Evolutionary conservation across 1,140 invertebrate genomes (phyloP).

Genomic region (Pseudomyrmex gracilis): DNA sequence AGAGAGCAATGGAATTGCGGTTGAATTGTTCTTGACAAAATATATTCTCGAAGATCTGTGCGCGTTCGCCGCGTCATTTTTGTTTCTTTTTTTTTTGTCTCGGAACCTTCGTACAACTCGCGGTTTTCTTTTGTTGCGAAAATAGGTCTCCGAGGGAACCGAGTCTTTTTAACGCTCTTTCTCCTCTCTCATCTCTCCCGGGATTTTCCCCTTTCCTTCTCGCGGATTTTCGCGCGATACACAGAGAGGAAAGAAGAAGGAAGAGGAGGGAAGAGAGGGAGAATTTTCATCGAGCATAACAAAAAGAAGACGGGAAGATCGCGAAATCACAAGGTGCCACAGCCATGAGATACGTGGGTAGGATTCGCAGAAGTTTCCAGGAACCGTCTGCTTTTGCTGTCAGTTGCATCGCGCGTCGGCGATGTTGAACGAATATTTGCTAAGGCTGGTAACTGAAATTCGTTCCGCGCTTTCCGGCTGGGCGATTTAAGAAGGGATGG

Average conservation of each 20-base stretch:
- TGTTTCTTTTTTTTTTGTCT: too few species aligned
- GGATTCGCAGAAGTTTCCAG: conserved; percentile 59
- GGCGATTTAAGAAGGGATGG: conserved; percentile 63
- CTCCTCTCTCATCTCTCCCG: neutral
- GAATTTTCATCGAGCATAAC: conserved; percentile 63
- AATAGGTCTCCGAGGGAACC: conserved; percentile 8
- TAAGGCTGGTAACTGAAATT: conserved; percentile 72
- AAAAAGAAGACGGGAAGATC: conserved; percentile 62
- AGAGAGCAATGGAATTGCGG: conserved; percentile 37
- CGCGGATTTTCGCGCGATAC: conserved; percentile 12
- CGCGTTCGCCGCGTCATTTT: neutral
- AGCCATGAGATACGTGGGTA: conserved; percentile 68
- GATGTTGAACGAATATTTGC: conserved; percentile 73
- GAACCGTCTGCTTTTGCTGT: conserved; percentile 63
- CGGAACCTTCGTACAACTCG: neutral
- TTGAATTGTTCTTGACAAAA: conserved; percentile 15
- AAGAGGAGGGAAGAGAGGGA: neutral
- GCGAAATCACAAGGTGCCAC: conserved; percentile 72
- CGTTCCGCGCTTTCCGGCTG: conserved; percentile 58
- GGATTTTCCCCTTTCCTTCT: neutral
- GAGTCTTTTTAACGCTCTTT: conserved; percentile 2
- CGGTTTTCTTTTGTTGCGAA: conserved; percentile 1
- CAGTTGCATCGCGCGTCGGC: conserved; percentile 69
- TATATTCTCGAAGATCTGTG: neutral
- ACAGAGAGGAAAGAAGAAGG: too few species aligned